Base-by-base conservation (phyloP, 2,113 vertebrate genomes). In the Phyllostomus hastatus region DNA sequence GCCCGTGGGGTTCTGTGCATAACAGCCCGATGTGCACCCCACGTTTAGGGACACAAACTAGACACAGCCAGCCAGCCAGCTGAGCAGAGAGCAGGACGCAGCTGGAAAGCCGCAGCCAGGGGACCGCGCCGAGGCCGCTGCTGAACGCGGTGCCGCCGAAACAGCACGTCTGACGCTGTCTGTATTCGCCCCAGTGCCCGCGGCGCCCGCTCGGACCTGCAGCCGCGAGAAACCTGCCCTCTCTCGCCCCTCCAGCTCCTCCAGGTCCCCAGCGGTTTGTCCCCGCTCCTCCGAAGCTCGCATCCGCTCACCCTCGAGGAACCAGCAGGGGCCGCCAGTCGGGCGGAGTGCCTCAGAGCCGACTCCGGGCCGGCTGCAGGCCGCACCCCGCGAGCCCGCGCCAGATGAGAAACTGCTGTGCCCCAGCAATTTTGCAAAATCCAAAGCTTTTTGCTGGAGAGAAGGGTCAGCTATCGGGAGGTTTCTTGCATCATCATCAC, bases 131-230 rank as follows among this genome's bases (percentile, higher is more conserved):
- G 70, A 9, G 24, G 46, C 38, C 7, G 14, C 20, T 31, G 2
- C 35, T 10, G 15, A 61, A 28, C 1, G 2, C 4, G 19, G 1
- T 8, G 64, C 50, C 70, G 35, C 1, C 19, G 90, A 87, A 43
- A 66, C 69, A 72, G 78, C 22, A 1, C 2, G 0, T 41, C 76
- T 54, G 8, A 31, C 1, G 0, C 10, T 16, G 52, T 50, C 88
- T 76, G 14, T 78, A 38, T 28, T 64, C 48, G 15, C 20, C 1
- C 0, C 4, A 0, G 19, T 15, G 20, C 70, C 67, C 1, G 8
- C 0, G 0, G 35, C 1, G n/a, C 81, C 1, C 0, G 17, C 28
- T 11, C n/a, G 90, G 92, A 22, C 0, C 0, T 0, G 1, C 50
- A 66, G 80, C 95, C 38, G 43, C 0, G 0, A 83, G 50, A 67